phyloP scores from a whole-genome alignment of 2,888 invertebrate genomes.

The Epinotia demarniana region DNA sequence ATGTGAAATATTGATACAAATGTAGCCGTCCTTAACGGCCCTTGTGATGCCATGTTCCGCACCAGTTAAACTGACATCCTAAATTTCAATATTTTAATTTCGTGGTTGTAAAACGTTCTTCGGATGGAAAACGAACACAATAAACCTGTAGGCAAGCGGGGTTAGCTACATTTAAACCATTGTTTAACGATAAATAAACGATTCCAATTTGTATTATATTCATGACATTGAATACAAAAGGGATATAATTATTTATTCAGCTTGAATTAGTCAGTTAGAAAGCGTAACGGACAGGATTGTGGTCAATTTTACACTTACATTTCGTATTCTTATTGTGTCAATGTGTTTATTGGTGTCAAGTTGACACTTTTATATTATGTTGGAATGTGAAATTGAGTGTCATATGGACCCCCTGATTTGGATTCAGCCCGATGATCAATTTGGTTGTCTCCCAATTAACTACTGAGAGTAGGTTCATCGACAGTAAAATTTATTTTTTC shows the following conservation, averaged over 20 bases:
- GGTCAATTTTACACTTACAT: neutral
- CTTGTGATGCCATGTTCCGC: slow-evolving; percentile 1
- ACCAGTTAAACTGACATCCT: slow-evolving; percentile 23
- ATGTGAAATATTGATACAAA: neutral
- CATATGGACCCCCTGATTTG: neutral
- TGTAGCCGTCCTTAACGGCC: neutral
- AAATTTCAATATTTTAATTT: slow-evolving; percentile 31
- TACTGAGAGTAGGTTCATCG: neutral
- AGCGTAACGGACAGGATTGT: neutral
- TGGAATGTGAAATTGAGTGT: neutral
- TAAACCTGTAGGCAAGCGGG: neutral
- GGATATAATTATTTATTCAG: neutral
- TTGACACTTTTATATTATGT: too few species aligned
- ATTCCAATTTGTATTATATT: neutral
- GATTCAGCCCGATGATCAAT: neutral
- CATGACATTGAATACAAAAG: neutral
- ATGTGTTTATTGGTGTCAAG: too few species aligned
- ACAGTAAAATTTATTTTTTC: too few species aligned
- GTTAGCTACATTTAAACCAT: neutral
- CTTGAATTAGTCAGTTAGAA: neutral
- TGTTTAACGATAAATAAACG: too few species aligned
- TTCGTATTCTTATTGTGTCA: neutral
- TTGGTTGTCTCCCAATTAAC: neutral
- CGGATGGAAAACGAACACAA: neutral
- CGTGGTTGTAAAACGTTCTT: neutral